These are phyloP conservation scores for Muricea muricata DNA, from an alignment of 92 coral and sea anemone species.

Conservation along the genomic window DNA sequence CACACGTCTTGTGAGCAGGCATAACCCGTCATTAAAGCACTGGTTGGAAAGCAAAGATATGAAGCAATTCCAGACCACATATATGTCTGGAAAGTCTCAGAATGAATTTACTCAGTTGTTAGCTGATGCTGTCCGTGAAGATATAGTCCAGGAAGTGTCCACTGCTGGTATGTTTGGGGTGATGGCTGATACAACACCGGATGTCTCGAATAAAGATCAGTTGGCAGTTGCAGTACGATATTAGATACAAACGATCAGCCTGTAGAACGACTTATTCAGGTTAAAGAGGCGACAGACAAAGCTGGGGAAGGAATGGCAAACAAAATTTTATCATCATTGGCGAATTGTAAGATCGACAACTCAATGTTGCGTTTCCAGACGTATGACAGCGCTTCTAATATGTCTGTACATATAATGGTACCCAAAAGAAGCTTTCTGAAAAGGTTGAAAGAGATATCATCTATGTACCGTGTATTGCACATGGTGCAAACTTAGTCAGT, in stretches of 20 bases:
- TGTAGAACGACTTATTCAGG: neutral
- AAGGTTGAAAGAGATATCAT: neutral
- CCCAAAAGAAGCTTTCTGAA: slow-evolving; percentile 8
- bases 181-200: neutral
- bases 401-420: slow-evolving; percentile 15
- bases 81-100: neutral
- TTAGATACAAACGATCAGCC: neutral
- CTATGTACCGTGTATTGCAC: slow-evolving; percentile 2
- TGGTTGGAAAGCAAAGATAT: neutral
- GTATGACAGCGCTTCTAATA: slow-evolving; percentile 13
- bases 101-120: slow-evolving; percentile 5
- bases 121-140: neutral
- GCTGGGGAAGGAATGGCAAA: slow-evolving; percentile 1
- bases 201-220: neutral
- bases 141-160: neutral
- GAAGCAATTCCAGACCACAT: neutral
- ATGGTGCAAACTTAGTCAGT: slow-evolving; percentile 7
- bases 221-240: neutral
- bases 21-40: neutral
- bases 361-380: neutral
- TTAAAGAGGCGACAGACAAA: neutral
- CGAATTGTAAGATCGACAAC: neutral
- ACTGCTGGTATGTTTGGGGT: neutral
- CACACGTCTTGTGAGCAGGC: neutral
- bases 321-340: neutral